Base-by-base conservation (phyloP, 2,888 invertebrate genomes). In the Oscheius myriophilus region DNA sequence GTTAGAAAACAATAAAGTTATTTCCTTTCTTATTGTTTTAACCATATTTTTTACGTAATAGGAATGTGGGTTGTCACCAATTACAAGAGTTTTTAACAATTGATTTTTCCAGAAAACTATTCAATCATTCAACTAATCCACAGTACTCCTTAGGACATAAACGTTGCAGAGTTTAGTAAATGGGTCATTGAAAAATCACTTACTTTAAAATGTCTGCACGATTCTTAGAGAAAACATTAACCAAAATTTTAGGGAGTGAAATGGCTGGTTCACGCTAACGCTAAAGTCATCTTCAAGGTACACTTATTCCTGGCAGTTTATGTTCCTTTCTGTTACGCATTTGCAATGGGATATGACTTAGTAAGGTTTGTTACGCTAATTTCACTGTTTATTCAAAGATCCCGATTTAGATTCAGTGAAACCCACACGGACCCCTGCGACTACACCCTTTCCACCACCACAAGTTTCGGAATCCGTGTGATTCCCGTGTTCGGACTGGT, bases 201-300 rank as follows among this genome's bases (percentile, higher is more conserved):
- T n/a, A n/a, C n/a, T n/a, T n/a, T n/a, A n/a, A n/a, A n/a, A n/a
- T n/a, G n/a, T 33, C 9, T 33, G 9, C 33, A 3, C 9, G 2
- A 14, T n/a, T 54, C 23, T 14, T 54, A 23, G 2, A 1, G 12
- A 3, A 25, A 6, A 6, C 4, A n/a, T 6, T 18, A 11, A 23
- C 1, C 12, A 0, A 54, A 12, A n/a, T 2, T 54, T 33, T 25
- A 54, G 53, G 53, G 53, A 25, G 23, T 23, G 0, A 11, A 26
- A 54, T 54, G 53, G 53, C 53, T 54, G 12, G 53, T 54, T 26
- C 53, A 54, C 25, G 26, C 53, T 2, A 54, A 54, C 26, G 53
- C 26, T 16, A 54, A 54, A 26, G 53, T 1, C 7, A 54, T 54
- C 2, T 54, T 54, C 12, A 26, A 23, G 2, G 23, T 54, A 0